Evolutionary conservation across 2,113 vertebrate species (phyloP).

Genomic region (Elephas maximus): DNA sequence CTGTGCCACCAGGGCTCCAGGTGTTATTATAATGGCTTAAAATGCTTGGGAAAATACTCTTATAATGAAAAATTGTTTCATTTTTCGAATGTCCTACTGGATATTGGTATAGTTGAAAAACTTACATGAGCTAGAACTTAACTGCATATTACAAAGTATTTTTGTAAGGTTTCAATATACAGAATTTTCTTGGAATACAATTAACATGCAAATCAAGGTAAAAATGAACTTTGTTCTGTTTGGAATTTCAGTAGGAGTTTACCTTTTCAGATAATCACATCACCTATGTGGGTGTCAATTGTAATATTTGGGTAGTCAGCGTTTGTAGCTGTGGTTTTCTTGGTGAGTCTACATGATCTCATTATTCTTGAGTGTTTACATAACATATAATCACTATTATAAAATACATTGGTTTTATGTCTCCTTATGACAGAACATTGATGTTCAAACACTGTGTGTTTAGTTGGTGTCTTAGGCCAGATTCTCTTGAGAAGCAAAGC

Average conservation of each 20-base stretch:
- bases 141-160: background rate
- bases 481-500: too few species aligned
- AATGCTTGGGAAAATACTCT: background rate
- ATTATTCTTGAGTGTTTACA: background rate
- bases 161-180: background rate
- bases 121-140: background rate
- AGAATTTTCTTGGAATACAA: background rate
- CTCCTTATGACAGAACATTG: constrained; percentile 23
- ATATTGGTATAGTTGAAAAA: background rate
- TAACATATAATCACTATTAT: background rate
- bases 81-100: background rate
- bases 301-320: background rate
- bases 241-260: background rate
- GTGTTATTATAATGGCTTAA: background rate
- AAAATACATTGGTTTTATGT: background rate
- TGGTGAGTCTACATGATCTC: background rate
- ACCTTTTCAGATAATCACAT: background rate
- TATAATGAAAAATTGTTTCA: background rate
- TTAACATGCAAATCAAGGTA: background rate
- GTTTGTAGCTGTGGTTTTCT: background rate
- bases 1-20: background rate
- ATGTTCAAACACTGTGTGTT: background rate
- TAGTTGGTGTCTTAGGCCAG: too few species aligned
- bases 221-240: constrained; percentile 26
- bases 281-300: rapidly evolving